Conservation (phyloP, 2,888 invertebrate species). For the Caenorhabditis wallacei region DNA sequence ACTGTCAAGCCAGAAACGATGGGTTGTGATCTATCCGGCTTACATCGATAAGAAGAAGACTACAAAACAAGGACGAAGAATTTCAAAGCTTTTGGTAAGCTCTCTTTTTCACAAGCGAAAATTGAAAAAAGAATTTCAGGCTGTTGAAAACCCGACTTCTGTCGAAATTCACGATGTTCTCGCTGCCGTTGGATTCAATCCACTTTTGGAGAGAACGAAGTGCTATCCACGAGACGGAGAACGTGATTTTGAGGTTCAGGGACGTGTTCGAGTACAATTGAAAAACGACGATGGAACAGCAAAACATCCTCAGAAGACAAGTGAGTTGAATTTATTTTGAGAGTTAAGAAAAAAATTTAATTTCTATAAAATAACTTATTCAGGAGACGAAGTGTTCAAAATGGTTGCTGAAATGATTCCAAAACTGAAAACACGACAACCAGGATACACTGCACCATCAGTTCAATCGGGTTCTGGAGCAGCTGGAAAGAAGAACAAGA, state of each 20-base stretch:
- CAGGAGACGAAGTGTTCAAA: conserved; percentile 74
- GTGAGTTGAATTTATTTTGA: conserved; percentile 54
- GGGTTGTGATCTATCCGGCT: conserved; percentile 97
- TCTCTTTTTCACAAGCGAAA: conserved; percentile 7
- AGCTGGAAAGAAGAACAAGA: conserved; percentile 70
- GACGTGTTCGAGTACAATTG: conserved; percentile 94
- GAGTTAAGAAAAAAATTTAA: background rate
- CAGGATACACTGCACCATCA: conserved; percentile 69
- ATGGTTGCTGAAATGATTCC: conserved; percentile 81
- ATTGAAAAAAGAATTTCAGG: too few species aligned
- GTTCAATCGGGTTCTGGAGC: conserved; percentile 52
- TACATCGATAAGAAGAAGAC: conserved; percentile 96
- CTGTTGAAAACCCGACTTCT: conserved; percentile 95
- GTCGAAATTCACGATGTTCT: conserved; percentile 96
- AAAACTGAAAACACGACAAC: conserved; percentile 81
- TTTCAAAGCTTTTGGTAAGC: conserved; percentile 88
- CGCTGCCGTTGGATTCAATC: conserved; percentile 89
- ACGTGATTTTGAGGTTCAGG: conserved; percentile 90
- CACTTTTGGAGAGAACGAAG: conserved; percentile 90
- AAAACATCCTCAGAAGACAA: conserved; percentile 67
- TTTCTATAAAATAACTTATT: too few species aligned
- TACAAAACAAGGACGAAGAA: conserved; percentile 91
- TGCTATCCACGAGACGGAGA: conserved; percentile 93
- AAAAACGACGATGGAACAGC: conserved; percentile 85
- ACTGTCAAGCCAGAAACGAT: conserved; percentile 84